Conservation (phyloP, 2,113 vertebrate species). For the Equus quagga region DNA sequence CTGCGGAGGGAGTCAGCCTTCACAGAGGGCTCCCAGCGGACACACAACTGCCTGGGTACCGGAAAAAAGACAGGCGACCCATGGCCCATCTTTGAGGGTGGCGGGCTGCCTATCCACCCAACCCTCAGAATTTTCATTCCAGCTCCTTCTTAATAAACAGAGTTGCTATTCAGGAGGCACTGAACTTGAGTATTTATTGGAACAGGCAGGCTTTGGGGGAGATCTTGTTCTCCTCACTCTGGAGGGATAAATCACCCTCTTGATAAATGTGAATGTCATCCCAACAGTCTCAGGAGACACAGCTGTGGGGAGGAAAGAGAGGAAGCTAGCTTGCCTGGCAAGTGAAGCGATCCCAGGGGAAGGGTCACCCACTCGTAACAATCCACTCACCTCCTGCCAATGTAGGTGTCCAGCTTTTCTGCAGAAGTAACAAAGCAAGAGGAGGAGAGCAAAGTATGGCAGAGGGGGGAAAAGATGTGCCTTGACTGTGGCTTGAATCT, state of each 20-base stretch:
- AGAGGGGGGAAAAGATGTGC: background rate
- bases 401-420: background rate
- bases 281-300: background rate
- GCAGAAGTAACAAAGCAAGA: background rate
- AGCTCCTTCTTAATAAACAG: background rate
- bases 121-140: background rate
- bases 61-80: background rate
- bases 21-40: background rate
- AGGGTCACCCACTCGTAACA: background rate
- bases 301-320: background rate
- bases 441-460: background rate
- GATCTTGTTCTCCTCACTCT: background rate
- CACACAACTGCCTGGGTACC: background rate
- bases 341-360: background rate
- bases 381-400: background rate
- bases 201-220: background rate
- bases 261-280: background rate
- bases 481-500: background rate
- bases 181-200: background rate
- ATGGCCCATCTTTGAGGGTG: background rate
- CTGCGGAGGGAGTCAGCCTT: background rate
- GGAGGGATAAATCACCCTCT: background rate
- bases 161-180: accelerated
- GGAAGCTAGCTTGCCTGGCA: background rate
- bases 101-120: accelerated